A percentile compares a stretch with the other conserved stretches of the same genome.
phyloP scores from a whole-genome alignment of 2,113 vertebrate genomes.

The Chloroceryle aenea region DNA sequence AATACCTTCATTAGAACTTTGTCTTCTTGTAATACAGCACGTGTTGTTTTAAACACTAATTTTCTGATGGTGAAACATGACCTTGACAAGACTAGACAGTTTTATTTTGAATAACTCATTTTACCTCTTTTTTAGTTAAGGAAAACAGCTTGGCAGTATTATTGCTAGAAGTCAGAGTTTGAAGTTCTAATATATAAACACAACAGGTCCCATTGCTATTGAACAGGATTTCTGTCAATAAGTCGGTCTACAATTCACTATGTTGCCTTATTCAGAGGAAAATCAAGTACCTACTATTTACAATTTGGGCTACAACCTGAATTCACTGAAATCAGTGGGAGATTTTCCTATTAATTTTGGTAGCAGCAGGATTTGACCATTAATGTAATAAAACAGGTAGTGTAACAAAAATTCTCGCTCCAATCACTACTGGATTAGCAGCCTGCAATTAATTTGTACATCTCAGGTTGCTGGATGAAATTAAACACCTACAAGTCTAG shows the following conservation, averaged over 20 bases:
- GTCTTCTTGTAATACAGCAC: background rate
- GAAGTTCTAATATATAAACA: background rate
- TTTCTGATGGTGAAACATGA: background rate
- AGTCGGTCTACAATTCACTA: background rate
- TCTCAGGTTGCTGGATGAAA: constrained; percentile 15
- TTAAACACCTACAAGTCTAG: constrained; percentile 2
- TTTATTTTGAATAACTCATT: background rate
- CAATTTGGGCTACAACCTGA: constrained; percentile 21
- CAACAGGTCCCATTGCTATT: background rate
- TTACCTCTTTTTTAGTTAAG: background rate
- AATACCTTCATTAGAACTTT: background rate
- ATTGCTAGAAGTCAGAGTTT: background rate
- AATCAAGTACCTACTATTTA: constrained; percentile 2
- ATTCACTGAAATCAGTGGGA: constrained; percentile 49
- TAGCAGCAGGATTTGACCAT: constrained; percentile 38
- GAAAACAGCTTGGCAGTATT: background rate
- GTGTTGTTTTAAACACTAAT: background rate
- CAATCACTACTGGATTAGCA: constrained; percentile 12
- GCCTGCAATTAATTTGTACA: constrained; percentile 15
- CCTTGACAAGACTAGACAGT: background rate
- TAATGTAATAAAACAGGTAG: constrained; percentile 16
- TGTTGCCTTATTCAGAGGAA: background rate
- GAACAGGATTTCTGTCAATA: background rate
- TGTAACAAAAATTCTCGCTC: background rate
- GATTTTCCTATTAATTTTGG: constrained; percentile 62